Percentiles rank a stretch among this genome's conserved stretches.
Evolutionary conservation across 1,140 invertebrate species (phyloP).

Genomic region (Ruditapes philippinarum): DNA sequence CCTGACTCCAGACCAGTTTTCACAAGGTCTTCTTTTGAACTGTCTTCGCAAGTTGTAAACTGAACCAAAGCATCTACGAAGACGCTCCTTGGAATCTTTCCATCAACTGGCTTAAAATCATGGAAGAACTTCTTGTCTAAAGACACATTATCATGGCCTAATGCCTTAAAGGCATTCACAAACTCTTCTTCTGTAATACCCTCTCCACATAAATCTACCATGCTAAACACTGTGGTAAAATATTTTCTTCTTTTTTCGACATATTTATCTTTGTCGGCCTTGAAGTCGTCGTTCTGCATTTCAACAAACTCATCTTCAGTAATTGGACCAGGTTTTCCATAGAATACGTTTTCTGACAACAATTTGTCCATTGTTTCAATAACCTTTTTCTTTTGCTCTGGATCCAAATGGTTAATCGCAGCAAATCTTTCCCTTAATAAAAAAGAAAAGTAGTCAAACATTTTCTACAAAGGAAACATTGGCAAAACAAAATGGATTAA

Average conservation of each 20-base stretch:
- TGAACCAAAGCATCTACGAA: conserved; percentile 8
- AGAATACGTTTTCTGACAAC: not conserved
- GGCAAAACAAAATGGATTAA: too few relatives aligned
- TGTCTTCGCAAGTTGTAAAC: conserved; percentile 4
- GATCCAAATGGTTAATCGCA: not conserved
- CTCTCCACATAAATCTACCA: not conserved
- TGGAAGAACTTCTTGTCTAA: not conserved
- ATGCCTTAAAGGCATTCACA: not conserved
- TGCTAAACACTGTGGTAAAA: not conserved
- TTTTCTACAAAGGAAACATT: too few relatives aligned
- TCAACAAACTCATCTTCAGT: not conserved
- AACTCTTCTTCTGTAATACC: not conserved
- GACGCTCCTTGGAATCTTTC: not conserved
- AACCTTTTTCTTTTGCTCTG: not conserved
- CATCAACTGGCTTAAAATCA: not conserved
- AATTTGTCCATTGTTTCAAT: not conserved
- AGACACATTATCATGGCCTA: not conserved
- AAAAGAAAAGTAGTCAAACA: not conserved
- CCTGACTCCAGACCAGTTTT: not conserved
- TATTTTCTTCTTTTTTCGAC: not conserved
- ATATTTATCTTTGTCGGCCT: not conserved
- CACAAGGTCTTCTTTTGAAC: not conserved
- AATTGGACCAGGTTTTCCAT: conserved; percentile 6
- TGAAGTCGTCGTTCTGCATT: not conserved
- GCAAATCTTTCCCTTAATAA: not conserved